Evolutionary conservation across 2,888 invertebrate species (phyloP), one percentile per base, ranked within the genome.

Genomic region (Xylota segnis): DNA sequence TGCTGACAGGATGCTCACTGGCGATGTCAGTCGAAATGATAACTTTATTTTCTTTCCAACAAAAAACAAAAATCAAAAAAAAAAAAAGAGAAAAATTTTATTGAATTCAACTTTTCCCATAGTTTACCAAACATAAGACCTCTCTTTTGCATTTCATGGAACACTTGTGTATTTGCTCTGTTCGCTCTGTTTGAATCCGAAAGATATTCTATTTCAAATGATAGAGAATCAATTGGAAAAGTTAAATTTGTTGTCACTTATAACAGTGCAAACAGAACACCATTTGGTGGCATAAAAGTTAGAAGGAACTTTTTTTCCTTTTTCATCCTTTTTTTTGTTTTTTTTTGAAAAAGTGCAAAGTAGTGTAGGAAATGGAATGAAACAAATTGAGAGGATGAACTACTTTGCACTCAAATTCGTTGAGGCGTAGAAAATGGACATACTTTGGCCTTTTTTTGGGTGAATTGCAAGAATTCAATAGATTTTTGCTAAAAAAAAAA

Each of bases 241-340:
- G 83, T 83, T 83, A 61, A 72, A 83, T 83, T 78, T 78, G 83
- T 78, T 83, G 78, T 71, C 83, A 66, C 70, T 76, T 72, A 32
- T 32, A 40, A 66, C 37, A 45, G 45, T 45, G 47, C 40, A 40
- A 45, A 70, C 45, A 43, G 54, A 45, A 23, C 23, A 70, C 82
- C 56, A 47, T 56, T 63, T 27, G 32, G 50, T 37, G 66, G 50
- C n/a, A 77, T 37, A n/a, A 58, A 65, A 65, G 32, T 58, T 71
- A 5, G 4, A 12, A n/a, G 27, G 14, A 59, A 70, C 18, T 50
- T 65, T 77, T 43, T 3, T n/a, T n/a, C n/a, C n/a, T n/a, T n/a
- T n/a, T n/a, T n/a, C n/a, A n/a, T n/a, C n/a, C n/a, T n/a, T n/a
- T n/a, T 23, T 23, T 23, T 23, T 23, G 1, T 23, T 23, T 23